phyloP scores from a whole-genome alignment of 2,888 invertebrate species.

The Drosophila antonietae region DNA sequence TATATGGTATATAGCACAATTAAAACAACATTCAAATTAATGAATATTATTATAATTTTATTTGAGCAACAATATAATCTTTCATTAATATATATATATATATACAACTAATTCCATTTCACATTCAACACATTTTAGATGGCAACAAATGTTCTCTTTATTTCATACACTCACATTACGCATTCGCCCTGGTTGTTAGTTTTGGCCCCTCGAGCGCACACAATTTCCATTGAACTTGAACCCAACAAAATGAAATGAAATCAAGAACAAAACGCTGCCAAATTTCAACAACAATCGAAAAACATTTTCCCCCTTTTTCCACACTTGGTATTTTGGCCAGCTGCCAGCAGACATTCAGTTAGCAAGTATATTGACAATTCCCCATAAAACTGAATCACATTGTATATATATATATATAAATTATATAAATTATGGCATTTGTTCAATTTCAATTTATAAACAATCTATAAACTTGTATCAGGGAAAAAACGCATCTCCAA shows the following conservation, averaged over 20 bases:
- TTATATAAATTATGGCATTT: background rate
- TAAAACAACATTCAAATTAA: background rate
- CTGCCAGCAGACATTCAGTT: conserved; percentile 22
- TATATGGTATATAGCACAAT: background rate
- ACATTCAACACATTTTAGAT: background rate
- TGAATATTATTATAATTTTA: conserved; percentile 2
- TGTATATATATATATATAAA: background rate
- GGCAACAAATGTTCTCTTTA: background rate
- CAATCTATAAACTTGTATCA: conserved; percentile 5
- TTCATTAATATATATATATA: background rate
- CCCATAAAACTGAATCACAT: conserved; percentile 41
- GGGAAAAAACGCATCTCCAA: conserved; percentile 12
- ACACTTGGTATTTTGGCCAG: conserved; percentile 21
- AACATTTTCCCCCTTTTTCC: conserved; percentile 1
- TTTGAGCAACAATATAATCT: background rate
- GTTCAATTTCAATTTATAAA: conserved; percentile 5
- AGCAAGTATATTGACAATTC: conserved; percentile 36
- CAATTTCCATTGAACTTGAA: conserved; percentile 17
- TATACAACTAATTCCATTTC: background rate
- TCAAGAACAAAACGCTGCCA: conserved; percentile 18
- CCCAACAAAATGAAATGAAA: conserved; percentile 4
- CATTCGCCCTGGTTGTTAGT: background rate
- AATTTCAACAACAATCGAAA: conserved; percentile 30
- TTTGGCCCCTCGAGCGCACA: background rate
- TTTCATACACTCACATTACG: background rate